Evolutionary conservation across 37 sponge, comb jelly and placozoan genomes (phyloP).

Genomic region (Petrosia ficiformis): DNA sequence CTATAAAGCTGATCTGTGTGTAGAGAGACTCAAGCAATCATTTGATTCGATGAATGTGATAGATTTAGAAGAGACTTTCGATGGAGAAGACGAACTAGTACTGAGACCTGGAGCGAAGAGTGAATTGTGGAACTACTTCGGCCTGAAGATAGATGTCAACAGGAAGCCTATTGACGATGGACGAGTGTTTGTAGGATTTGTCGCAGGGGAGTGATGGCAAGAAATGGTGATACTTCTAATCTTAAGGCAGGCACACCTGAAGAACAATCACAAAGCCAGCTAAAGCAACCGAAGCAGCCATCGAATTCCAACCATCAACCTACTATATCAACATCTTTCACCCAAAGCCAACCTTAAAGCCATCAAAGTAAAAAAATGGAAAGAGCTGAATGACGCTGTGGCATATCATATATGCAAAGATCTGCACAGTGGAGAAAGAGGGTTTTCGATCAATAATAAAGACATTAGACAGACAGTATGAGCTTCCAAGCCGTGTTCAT

Average conservation of each 20-base stretch:
- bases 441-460: slow-evolving; percentile 15
- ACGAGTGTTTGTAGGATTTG: background rate
- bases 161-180: background rate
- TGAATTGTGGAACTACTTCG: slow-evolving; percentile 11
- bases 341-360: slow-evolving; percentile 1
- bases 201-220: slow-evolving; percentile 2
- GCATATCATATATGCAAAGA: slow-evolving; percentile 33
- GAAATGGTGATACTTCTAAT: slow-evolving; percentile 35
- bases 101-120: slow-evolving; percentile 12
- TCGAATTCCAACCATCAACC: slow-evolving; percentile 13
- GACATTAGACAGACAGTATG: slow-evolving; percentile 20
- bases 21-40: no score
- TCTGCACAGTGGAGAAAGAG: slow-evolving; percentile 7
- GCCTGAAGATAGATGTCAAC: background rate
- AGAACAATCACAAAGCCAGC: slow-evolving; percentile 4
- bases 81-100: no score
- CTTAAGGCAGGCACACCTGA: slow-evolving; percentile 15
- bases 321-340: slow-evolving; percentile 1
- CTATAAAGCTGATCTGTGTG: no score
- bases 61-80: no score
- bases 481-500: slow-evolving; percentile 22
- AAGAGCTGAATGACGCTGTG: slow-evolving; percentile 27
- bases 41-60: no score
- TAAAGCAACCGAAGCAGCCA: background rate
- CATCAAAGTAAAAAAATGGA: slow-evolving; percentile 16